Base-by-base conservation (phyloP, 2,888 invertebrate species). In the Amiota communis region DNA sequence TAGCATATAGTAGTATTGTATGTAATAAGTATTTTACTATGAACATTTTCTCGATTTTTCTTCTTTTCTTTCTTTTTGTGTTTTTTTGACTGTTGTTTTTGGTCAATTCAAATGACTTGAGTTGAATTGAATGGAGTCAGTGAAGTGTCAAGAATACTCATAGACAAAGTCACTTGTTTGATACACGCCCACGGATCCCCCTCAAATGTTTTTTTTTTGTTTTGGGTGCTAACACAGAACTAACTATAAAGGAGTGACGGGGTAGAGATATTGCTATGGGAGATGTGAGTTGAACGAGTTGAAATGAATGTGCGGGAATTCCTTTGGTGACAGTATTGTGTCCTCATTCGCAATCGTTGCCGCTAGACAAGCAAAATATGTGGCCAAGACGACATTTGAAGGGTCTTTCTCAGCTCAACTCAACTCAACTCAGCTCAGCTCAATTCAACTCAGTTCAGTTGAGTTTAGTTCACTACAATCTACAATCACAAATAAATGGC, bases 231-330 rank as follows among this genome's bases (percentile, higher is more conserved):
- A 2, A 36, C 36, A 2, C 36, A 36, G 36, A n/a, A n/a, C n/a
- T n/a, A n/a, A n/a, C n/a, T 36, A 36, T 36, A 36, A 36, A 36
- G 36, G 36, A 36, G 36, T 36, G 36, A 36, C 6, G 36, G 2
- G 36, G 36, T 36, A 36, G 36, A 36, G 36, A 36, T 36, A 6
- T 2, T 6, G 36, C 36, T 36, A 36, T 36, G 36, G 36, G 36
- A 36, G 6, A 36, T 6, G 36, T 36, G 36, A 36, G 36, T 36
- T 36, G 59, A 68, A 68, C 67, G 51, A 67, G 65, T 74, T 75
- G 77, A 83, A 85, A 86, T 87, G 81, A 84, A 86, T 87, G 86
- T 85, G 85, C 84, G 83, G 82, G 81, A 81, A 87, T 86, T 87
- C 80, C 85, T 76, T 77, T 71, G 77, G 76, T 83, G 83, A 85